Evolutionary conservation across 2,888 invertebrate genomes (phyloP), one percentile per base, ranked within the genome.

Genomic region (Eristalis arbustorum): DNA sequence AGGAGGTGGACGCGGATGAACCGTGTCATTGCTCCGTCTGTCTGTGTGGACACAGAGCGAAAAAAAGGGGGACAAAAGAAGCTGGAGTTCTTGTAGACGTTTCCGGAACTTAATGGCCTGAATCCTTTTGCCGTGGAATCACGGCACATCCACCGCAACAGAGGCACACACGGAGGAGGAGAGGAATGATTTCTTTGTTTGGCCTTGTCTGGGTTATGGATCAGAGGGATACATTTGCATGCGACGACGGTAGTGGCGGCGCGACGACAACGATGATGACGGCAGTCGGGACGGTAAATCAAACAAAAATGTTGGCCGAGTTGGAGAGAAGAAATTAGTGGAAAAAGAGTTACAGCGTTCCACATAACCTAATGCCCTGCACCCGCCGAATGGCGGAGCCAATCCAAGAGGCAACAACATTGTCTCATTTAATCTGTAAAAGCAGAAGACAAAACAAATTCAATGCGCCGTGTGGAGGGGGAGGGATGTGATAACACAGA

Each of bases 81-180:
- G 40, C 49, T 72, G 78, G 79, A 87, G 83, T 87, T 87, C 83
- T 79, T 83, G 83, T 87, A 87, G 87, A 87, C 87, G 78, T 62
- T 91, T 92, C 92, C 92, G 92, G 91, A 90, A 92, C 90, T 92
- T 92, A 92, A 92, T 92, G 92, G 92, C 89, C 92, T 92, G 92
- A 92, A 92, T 92, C 92, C 92, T 92, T 59, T 92, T 91, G 90
- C 88, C 72, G 68, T 40, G 64, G 63, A 31, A 56, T 63, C 56
- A 42, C 69, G 25, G 42, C 18, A 61, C 23, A 22, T 22, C 61
- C 37, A 37, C 37, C 56, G 56, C 22, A 31, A 31, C 31, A 31
- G 5, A n/a, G 14, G 42, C 42, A 28, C n/a, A 42, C 64, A 69
- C 66, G 66, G 34, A 6, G 72, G 23, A 57, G 37, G 23, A 68